Evolutionary conservation across 1,140 invertebrate species (phyloP).

Genomic region (Sycophaga agraensis): DNA sequence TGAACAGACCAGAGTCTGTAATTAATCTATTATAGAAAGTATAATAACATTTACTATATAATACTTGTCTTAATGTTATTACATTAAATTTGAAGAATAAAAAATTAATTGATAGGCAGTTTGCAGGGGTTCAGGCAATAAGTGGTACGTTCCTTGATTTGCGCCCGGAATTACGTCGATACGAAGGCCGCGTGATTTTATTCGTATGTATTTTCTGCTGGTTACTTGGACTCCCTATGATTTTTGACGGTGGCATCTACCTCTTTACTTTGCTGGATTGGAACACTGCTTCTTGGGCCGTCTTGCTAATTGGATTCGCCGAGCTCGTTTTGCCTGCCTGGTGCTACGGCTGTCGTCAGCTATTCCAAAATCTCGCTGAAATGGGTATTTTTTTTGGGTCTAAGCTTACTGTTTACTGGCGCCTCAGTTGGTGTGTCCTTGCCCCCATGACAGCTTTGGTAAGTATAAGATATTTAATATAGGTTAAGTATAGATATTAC

Average conservation of each 20-base stretch:
- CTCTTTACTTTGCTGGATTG: slow-evolving; percentile 77
- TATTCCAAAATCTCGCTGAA: slow-evolving; percentile 58
- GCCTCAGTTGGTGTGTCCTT: slow-evolving; percentile 59
- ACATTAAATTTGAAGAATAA: too few relatives aligned
- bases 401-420: slow-evolving; percentile 60
- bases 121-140: slow-evolving; percentile 79
- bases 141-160: slow-evolving; percentile 74
- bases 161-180: slow-evolving; percentile 66
- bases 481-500: too few relatives aligned
- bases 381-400: slow-evolving; percentile 63
- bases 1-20: too few relatives aligned
- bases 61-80: too few relatives aligned
- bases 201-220: slow-evolving; percentile 65
- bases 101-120: too few relatives aligned
- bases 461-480: slow-evolving; percentile 38
- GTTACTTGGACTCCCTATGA: slow-evolving; percentile 69
- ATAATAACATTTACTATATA: too few relatives aligned
- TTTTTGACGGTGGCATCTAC: slow-evolving; percentile 72
- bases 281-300: slow-evolving; percentile 82
- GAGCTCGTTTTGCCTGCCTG: slow-evolving; percentile 71
- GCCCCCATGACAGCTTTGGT: slow-evolving; percentile 61
- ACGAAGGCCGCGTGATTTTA: slow-evolving; percentile 64
- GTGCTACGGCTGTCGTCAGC: slow-evolving; percentile 69
- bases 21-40: too few relatives aligned
- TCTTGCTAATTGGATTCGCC: slow-evolving; percentile 72